These are phyloP conservation scores for Lithophane leautieri DNA, from an alignment of 2,888 invertebrate genomes.

Conservation along the genomic window DNA sequence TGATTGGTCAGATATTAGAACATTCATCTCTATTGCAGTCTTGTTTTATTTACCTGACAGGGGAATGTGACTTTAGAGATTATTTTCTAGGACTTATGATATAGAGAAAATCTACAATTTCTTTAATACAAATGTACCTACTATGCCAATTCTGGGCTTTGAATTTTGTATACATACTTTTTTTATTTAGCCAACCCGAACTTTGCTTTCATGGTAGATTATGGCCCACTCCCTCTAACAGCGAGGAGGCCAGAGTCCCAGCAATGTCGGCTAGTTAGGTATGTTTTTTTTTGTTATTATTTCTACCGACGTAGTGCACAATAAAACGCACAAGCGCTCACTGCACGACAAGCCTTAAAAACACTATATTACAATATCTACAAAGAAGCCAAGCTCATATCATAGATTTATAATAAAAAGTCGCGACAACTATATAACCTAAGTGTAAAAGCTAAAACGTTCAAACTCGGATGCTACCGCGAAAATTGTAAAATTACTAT, in stretches of 20 bases:
- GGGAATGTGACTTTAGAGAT: conserved; percentile 42
- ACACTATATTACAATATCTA: conserved; percentile 82
- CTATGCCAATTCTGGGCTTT: conserved; percentile 23
- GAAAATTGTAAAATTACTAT: conserved; percentile 81
- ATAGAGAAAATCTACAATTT: conserved; percentile 45
- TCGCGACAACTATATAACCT: conserved; percentile 74
- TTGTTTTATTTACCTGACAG: conserved; percentile 49
- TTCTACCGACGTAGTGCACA: conserved; percentile 56
- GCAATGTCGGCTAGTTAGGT: not conserved
- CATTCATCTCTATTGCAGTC: conserved; percentile 55
- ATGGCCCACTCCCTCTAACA: conserved; percentile 10
- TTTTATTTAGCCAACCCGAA: not conserved
- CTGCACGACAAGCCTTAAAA: conserved; percentile 69
- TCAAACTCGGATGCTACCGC: conserved; percentile 77
- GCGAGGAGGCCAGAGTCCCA: conserved; percentile 7
- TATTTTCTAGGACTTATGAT: conserved; percentile 33
- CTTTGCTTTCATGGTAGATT: not conserved
- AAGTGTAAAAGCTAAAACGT: conserved; percentile 85
- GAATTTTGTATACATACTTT: conserved; percentile 6
- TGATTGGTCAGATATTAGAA: conserved; percentile 49
- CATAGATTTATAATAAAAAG: conserved; percentile 75
- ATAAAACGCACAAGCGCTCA: conserved; percentile 59
- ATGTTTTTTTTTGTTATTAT: conserved; percentile 1
- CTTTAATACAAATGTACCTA: conserved; percentile 9
- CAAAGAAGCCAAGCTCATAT: conserved; percentile 83